These are phyloP conservation scores for Nilaparvata lugens DNA, from an alignment of 1,140 invertebrate species.

Conservation along the genomic window DNA sequence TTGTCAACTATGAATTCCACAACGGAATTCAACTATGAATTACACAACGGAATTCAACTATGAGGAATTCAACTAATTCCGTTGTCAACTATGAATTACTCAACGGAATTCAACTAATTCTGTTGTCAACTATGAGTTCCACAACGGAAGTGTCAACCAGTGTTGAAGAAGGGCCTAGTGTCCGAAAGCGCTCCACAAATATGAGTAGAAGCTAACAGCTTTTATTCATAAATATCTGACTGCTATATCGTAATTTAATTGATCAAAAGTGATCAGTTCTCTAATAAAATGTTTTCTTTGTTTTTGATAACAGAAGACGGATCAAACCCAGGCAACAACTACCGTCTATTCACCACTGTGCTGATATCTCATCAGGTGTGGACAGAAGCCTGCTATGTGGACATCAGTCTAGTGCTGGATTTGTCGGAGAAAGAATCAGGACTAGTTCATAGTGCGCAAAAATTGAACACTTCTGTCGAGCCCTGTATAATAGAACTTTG, in stretches of 20 bases:
- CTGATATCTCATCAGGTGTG: slow-evolving; percentile 83
- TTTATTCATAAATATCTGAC: too few relatives aligned
- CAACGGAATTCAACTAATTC: slow-evolving; percentile 34
- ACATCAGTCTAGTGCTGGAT: slow-evolving; percentile 71
- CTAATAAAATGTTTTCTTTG: not conserved
- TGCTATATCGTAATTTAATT: too few relatives aligned
- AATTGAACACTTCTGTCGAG: slow-evolving; percentile 41
- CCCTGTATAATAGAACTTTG: slow-evolving; percentile 71
- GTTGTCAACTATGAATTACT: too few relatives aligned
- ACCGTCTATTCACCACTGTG: slow-evolving; percentile 74
- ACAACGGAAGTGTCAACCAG: too few relatives aligned
- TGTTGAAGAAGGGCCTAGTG: too few relatives aligned
- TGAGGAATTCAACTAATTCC: too few relatives aligned
- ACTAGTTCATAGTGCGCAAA: slow-evolving; percentile 43
- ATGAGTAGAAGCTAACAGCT: too few relatives aligned
- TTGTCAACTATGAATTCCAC: too few relatives aligned
- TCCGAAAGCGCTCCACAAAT: too few relatives aligned
- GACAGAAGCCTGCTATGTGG: slow-evolving; percentile 83
- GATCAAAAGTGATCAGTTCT: slow-evolving; percentile 28
- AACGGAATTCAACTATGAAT: too few relatives aligned
- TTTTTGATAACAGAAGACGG: not conserved
- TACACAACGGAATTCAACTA: too few relatives aligned
- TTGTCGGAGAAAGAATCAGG: slow-evolving; percentile 53
- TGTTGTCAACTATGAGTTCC: too few relatives aligned
- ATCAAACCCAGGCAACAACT: slow-evolving; percentile 41